These are phyloP conservation scores for Slavum lentiscoides DNA, from an alignment of 2,888 invertebrate species.

Conservation along the genomic window DNA sequence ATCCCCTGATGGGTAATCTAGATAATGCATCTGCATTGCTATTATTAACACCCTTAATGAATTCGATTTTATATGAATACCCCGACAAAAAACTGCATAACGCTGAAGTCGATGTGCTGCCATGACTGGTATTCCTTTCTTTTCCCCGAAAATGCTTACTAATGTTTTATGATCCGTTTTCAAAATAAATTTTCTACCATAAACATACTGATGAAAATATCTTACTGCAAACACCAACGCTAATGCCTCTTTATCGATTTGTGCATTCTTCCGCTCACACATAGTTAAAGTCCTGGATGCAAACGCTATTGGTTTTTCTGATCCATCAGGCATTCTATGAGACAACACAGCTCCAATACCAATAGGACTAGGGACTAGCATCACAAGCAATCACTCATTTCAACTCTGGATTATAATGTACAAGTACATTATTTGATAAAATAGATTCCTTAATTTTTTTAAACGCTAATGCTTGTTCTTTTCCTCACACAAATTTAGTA, in stretches of 20 bases:
- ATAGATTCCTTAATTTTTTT: slow-evolving; percentile 12
- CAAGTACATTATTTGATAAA: slow-evolving; percentile 3
- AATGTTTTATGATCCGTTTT: too few species aligned
- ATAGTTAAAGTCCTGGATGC: slow-evolving; percentile 42
- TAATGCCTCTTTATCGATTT: slow-evolving; percentile 54
- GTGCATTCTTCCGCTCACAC: slow-evolving; percentile 52
- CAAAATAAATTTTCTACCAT: too few species aligned
- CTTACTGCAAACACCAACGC: slow-evolving; percentile 46
- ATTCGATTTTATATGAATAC: too few species aligned
- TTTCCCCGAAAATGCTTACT: too few species aligned
- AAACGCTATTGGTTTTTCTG: slow-evolving; percentile 45
- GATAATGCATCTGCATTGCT: too few species aligned
- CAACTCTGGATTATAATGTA: neutral
- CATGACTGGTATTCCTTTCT: too few species aligned
- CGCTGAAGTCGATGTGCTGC: too few species aligned
- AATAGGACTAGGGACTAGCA: slow-evolving; percentile 10
- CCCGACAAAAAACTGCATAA: too few species aligned
- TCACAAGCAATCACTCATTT: neutral
- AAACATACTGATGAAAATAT: too few species aligned
- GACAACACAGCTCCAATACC: slow-evolving; percentile 29
- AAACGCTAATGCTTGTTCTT: neutral
- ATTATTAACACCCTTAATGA: too few species aligned
- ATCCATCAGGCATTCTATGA: neutral
- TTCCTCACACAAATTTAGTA: slow-evolving; percentile 8
- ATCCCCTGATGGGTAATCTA: too few species aligned